Base-by-base conservation (phyloP, 2,797 vertebrate species). In the Gambelia wislizenii region DNA sequence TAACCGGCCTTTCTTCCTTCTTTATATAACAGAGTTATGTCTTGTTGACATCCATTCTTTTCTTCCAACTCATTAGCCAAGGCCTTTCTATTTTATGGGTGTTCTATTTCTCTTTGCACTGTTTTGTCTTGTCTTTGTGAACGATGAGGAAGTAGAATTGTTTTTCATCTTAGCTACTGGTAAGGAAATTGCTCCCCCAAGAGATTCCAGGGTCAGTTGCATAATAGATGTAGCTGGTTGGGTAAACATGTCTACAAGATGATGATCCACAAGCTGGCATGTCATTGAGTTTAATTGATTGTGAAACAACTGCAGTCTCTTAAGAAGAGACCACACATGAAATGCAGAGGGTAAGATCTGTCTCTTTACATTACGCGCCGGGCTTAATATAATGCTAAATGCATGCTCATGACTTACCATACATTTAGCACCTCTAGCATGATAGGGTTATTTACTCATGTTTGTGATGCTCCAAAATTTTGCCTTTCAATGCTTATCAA, bases 131-230 rank as follows among this genome's bases (percentile, higher is more conserved):
- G 9, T 79, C 61, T 47, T 84, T 3, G 33, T 10, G 30, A 89
- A 61, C 64, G 69, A 89, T 80, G 83, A 85, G 88, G 88, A 89
- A 89, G 42, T 20, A 72, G 64, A 56, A n/a, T 78, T 59, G 61
- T 59, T 89, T 70, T 84, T 70, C 61, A 27, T 25, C 36, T 6
- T 14, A 27, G 18, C 30, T 16, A 9, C 10, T 49, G 6, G 59
- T 54, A 75, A 75, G 33, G 72, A 76, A 77, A 14, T 20, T 2
- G 33, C 14, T 20, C 39, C 2, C 14, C 22, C 30, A 12, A 80
- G 36, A 64, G 27, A 13, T 61, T 49, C 25, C 18, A 42, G 79
- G 39, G 36, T 85, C 52, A 20, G 7, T 39, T 33, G 7, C 36
- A 87, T 33, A 27, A 14, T 4, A 22, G 6, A 61, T 74, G 67